Conservation (phyloP, 2,113 vertebrate species). For the Myotis brandtii region DNA sequence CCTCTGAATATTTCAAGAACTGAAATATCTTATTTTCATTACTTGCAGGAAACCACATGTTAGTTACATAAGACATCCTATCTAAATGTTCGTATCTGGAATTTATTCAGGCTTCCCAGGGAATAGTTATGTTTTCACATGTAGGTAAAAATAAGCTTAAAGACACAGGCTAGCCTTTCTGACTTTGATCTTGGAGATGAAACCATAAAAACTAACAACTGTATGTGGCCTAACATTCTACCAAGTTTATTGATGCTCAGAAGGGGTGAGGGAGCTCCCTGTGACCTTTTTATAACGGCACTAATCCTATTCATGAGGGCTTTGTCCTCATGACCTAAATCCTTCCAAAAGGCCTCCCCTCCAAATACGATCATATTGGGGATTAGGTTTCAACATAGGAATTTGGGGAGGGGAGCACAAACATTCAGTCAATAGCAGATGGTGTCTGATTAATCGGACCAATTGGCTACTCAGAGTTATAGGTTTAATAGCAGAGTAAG, state of each 20-base stretch:
- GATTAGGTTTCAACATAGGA: neutral
- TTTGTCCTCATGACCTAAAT: neutral
- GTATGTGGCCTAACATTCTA: constrained; percentile 1
- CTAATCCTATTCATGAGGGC: neutral
- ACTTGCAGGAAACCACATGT: constrained; percentile 26
- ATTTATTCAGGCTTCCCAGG: neutral
- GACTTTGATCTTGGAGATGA: constrained; percentile 42
- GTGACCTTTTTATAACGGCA: neutral
- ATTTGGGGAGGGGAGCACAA: neutral
- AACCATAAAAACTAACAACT: neutral
- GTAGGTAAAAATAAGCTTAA: constrained; percentile 42
- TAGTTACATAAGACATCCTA: constrained; percentile 20
- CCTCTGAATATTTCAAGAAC: constrained; percentile 51
- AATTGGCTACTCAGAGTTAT: neutral
- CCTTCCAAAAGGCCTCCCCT: neutral
- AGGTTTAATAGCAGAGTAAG: neutral
- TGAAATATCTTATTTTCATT: constrained; percentile 61
- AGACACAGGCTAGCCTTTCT: constrained; percentile 22
- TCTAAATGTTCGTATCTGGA: constrained; percentile 10
- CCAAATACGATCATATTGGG: neutral
- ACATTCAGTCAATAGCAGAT: neutral
- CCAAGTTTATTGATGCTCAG: neutral
- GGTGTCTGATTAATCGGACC: neutral
- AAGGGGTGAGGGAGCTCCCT: neutral
- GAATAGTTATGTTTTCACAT: constrained; percentile 44